Conservation (phyloP, 2,888 invertebrate species). For the Luperina nickerlii region DNA sequence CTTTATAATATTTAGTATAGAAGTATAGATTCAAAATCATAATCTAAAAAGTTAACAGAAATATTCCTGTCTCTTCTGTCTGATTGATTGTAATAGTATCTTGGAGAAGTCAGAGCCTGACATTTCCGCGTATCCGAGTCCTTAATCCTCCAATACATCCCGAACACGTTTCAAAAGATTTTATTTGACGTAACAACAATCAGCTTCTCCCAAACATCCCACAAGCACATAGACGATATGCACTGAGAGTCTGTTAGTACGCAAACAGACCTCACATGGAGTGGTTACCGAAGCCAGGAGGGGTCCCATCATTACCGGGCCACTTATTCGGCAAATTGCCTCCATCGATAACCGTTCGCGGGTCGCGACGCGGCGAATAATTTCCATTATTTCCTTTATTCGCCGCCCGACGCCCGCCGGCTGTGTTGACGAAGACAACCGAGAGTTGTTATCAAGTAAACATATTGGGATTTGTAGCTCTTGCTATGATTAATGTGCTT, state of each 20-base stretch:
- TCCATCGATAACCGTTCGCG: constrained; percentile 81
- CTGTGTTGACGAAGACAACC: constrained; percentile 76
- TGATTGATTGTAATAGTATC: not conserved
- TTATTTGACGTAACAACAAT: constrained; percentile 22
- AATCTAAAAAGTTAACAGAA: not conserved
- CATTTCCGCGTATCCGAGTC: not conserved
- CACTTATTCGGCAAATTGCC: constrained; percentile 84
- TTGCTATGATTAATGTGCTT: constrained; percentile 59
- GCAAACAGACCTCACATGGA: constrained; percentile 68
- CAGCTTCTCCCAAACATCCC: constrained; percentile 4
- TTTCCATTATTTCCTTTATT: constrained; percentile 82
- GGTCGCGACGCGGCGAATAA: constrained; percentile 78
- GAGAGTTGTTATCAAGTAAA: constrained; percentile 69
- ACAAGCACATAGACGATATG: constrained; percentile 38
- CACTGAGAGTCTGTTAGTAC: constrained; percentile 48
- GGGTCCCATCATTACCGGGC: constrained; percentile 70
- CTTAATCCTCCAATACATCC: not conserved
- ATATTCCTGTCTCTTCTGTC: not conserved
- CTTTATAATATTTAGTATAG: too few species aligned
- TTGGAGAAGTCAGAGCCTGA: not conserved
- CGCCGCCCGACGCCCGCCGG: constrained; percentile 72
- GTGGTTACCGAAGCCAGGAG: constrained; percentile 66
- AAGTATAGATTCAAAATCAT: not conserved
- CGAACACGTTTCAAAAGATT: constrained; percentile 19
- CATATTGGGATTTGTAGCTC: constrained; percentile 61